phyloP scores from a whole-genome alignment of 1,140 invertebrate genomes.

The Drosophila kanapiae region DNA sequence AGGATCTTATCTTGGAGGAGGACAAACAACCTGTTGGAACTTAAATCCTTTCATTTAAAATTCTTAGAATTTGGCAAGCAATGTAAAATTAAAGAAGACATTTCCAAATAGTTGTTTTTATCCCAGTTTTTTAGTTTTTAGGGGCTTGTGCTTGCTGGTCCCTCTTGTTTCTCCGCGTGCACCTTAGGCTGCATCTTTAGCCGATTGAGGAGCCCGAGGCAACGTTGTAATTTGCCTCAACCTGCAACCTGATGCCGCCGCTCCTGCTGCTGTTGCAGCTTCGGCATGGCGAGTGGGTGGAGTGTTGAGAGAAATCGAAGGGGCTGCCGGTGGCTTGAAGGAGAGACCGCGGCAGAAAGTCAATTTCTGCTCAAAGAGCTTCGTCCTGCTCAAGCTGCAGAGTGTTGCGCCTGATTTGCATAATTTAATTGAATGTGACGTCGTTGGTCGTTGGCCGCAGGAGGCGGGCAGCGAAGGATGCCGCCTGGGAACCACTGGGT shows the following conservation, averaged over 20 bases:
- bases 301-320: conserved; percentile 42
- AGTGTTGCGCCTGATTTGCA: conserved; percentile 76
- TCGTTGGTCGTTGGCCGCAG: conserved; percentile 16
- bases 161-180: not conserved
- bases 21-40: no score
- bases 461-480: conserved; percentile 18
- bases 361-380: conserved; percentile 55
- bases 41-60: no score
- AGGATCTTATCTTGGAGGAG: no score
- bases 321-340: not conserved
- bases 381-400: conserved; percentile 46
- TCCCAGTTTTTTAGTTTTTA: no score
- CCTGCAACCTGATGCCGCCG: conserved; percentile 34
- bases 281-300: conserved; percentile 34
- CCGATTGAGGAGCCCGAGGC: conserved; percentile 24
- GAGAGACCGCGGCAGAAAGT: conserved; percentile 35
- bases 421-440: conserved; percentile 85
- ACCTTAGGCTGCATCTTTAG: conserved; percentile 18
- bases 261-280: conserved; percentile 30
- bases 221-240: conserved; percentile 38
- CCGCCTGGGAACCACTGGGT: conserved; percentile 26
- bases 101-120: no score
- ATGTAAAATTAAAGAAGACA: no score
- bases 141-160: no score
- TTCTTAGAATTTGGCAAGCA: no score